A percentile compares a stretch with the other conserved stretches of the same genome.
Evolutionary conservation across 2,797 vertebrate species (phyloP).

Genomic region (Anguilla megastoma): DNA sequence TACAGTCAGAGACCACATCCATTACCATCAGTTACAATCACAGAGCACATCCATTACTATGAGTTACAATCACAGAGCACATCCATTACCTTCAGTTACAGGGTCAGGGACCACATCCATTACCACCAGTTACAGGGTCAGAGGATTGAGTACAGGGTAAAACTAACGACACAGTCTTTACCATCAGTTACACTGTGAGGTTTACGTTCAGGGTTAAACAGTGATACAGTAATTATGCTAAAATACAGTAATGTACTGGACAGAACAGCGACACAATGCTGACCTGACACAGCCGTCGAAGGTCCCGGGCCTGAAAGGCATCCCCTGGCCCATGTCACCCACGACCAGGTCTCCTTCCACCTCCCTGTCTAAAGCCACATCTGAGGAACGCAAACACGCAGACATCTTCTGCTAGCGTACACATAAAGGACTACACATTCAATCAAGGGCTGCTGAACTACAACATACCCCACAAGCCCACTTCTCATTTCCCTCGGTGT

Average conservation of each 20-base stretch:
- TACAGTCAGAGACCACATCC: neutral
- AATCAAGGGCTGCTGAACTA: neutral
- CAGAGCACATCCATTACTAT: neutral
- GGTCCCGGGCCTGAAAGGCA: constrained; percentile 86
- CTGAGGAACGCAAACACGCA: constrained; percentile 59
- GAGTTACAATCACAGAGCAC: neutral
- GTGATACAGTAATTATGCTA: neutral
- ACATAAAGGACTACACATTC: neutral
- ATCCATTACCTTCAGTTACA: neutral
- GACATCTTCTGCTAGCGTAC: neutral
- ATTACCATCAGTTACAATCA: neutral
- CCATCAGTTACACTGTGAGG: neutral
- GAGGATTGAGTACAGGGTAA: neutral
- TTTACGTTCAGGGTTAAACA: neutral
- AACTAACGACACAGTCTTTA: neutral
- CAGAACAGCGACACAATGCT: constrained; percentile 7
- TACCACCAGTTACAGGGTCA: neutral
- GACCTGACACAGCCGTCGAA: constrained; percentile 97
- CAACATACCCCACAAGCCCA: neutral
- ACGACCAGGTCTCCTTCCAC: constrained; percentile 88
- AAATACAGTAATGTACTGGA: neutral
- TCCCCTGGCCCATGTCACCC: constrained; percentile 87
- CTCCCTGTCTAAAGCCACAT: constrained; percentile 87
- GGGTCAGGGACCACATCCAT: no score
- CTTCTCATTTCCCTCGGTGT: neutral